Evolutionary conservation across 1,140 invertebrate species (phyloP).

Genomic region (Bilobella aurantiaca): DNA sequence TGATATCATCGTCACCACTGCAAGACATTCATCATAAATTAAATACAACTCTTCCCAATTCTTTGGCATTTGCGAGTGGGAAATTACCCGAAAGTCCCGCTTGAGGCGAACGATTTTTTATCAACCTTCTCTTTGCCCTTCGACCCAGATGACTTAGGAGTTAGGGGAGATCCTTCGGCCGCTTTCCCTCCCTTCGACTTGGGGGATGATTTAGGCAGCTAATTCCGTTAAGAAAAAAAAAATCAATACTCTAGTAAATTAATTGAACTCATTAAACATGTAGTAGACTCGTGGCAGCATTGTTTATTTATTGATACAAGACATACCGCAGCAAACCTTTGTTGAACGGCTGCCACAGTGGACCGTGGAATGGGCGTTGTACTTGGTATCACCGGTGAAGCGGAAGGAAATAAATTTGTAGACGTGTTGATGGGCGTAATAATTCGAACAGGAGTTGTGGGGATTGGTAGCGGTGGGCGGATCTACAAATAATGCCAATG

Average conservation of each 20-base stretch:
- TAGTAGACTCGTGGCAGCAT: not conserved
- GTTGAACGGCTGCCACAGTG: conserved; percentile 23
- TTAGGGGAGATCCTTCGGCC: conserved; percentile 5
- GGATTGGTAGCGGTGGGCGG: conserved; percentile 16
- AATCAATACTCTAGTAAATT: not conserved
- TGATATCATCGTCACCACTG: conserved; percentile 86
- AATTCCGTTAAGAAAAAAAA: not conserved
- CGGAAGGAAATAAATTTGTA: conserved; percentile 8
- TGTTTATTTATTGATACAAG: not conserved
- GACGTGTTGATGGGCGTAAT: conserved; percentile 33
- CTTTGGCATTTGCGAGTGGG: not conserved
- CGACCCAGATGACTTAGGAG: conserved; percentile 26
- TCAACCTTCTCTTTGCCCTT: conserved; percentile 56
- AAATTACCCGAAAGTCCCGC: not conserved
- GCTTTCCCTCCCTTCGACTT: not conserved
- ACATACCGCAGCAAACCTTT: conserved; percentile 27
- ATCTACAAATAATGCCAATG: conserved; percentile 24
- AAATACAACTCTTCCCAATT: not conserved
- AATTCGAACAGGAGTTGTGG: conserved; percentile 34
- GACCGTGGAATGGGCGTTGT: conserved; percentile 23
- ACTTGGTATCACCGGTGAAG: conserved; percentile 16
- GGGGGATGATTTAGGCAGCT: not conserved
- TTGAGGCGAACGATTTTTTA: conserved; percentile 10
- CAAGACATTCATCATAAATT: conserved; percentile 40
- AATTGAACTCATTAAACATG: conserved; percentile 7